Conservation (phyloP, 2,113 vertebrate genomes). For the Syrrhaptes paradoxus region DNA sequence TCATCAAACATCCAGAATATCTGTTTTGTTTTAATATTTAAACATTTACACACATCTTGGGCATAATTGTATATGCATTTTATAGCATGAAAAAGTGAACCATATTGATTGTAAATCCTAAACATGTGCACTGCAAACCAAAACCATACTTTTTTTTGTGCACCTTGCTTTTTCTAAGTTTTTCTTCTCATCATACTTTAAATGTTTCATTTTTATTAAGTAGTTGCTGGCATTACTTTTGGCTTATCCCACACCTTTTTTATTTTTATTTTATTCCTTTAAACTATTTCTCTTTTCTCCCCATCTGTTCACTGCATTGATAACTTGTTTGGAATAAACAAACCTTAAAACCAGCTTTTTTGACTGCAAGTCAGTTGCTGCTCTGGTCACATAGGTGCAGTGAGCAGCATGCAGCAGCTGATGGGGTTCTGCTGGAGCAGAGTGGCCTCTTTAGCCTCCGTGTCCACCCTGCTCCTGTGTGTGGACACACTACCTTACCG, state of each 20-base stretch:
- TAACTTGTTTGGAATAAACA: neutral
- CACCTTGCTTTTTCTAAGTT: slow-evolving; percentile 49
- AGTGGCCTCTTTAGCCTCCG: accelerated
- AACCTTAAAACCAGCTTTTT: neutral
- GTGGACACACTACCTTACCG: accelerated
- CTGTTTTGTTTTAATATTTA: slow-evolving; percentile 70
- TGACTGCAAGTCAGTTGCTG: neutral
- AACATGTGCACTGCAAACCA: slow-evolving; percentile 52
- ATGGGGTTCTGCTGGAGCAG: neutral
- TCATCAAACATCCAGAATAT: slow-evolving; percentile 42
- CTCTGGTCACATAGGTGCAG: neutral
- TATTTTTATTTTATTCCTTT: neutral
- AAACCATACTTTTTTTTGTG: slow-evolving; percentile 19
- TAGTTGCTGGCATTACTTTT: slow-evolving; percentile 25
- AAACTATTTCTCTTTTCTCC: neutral
- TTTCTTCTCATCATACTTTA: neutral
- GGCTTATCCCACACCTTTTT: neutral
- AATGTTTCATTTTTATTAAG: slow-evolving; percentile 2
- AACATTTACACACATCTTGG: slow-evolving; percentile 51
- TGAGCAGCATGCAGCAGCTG: accelerated
- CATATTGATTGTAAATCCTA: slow-evolving; percentile 67
- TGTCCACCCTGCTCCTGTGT: accelerated
- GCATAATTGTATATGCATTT: slow-evolving; percentile 63
- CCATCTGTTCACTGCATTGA: neutral
- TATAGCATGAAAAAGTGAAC: slow-evolving; percentile 51